Base-by-base conservation (phyloP, 2,888 invertebrate genomes). In the Carterocephalus palaemon region DNA sequence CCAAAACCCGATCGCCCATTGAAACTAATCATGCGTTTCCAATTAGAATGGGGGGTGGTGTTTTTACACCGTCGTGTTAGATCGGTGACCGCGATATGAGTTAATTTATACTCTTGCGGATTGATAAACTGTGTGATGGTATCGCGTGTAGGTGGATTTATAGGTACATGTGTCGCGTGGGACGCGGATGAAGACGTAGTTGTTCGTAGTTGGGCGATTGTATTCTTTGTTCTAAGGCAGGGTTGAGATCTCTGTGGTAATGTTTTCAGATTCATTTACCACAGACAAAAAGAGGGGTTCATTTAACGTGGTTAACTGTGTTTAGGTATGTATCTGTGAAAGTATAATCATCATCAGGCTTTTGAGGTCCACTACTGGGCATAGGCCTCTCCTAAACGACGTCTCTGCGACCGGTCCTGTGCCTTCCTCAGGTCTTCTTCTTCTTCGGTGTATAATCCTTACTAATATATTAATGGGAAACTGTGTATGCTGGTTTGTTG, bases 101-200 rank as follows among this genome's bases (percentile, higher is more conserved):
- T 56, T 59, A 62, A 70, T 71, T 69, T 73, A 71, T 70, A 56
- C 54, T 49, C 57, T 40, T 34, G 49, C 41, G 41, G 59, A 62
- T 64, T 70, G 70, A 72, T 71, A 70, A 67, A 68, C 60, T 57
- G 64, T 54, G 48, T 48, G 68, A 68, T 68, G 42, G 47, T 63
- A 70, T 72, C 70, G 24, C 13, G 24, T 32, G 58, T 53, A 56
- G 58, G 59, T 53, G 62, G 65, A 67, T 70, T 69, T 70, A 68
- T 70, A 54, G 48, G 62, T 53, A 59, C 59, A 56, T 33, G 53
- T 59, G 59, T 57, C 52, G 40, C 52, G 59, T 62, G 60, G 61
- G 60, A 60, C 57, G 60, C 40, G 56, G 56, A 54, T 53, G 57
- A 52, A 51, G 52, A 48, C 51, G 49, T 53, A 43, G 51, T 45